Evolutionary conservation across 2,113 vertebrate genomes (phyloP).

Genomic region (Polyodon spathula): DNA sequence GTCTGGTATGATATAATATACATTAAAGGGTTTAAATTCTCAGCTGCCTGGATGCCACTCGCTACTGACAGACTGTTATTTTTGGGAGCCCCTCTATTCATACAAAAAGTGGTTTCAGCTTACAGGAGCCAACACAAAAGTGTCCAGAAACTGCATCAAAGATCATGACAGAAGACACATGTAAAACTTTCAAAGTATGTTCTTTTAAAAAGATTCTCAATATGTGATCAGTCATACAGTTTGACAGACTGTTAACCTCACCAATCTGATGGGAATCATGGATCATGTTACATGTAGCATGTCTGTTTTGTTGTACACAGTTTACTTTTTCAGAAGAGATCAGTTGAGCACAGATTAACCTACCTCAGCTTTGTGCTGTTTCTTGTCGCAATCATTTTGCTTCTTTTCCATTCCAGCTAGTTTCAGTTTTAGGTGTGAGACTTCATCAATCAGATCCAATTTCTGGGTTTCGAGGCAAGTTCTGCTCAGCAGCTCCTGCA

Average conservation of each 20-base stretch:
- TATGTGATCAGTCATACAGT: no score
- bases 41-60: background rate
- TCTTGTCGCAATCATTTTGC: conserved; percentile 70
- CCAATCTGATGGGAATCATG: no score
- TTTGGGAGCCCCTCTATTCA: background rate
- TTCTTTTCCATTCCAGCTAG: conserved; percentile 87
- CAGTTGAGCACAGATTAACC: no score
- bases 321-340: no score
- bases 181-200: background rate
- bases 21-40: background rate
- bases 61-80: conserved; percentile 5
- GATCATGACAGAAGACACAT: background rate
- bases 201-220: no score
- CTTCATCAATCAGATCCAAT: conserved; percentile 83
- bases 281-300: no score
- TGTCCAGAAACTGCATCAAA: background rate
- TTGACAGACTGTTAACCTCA: no score
- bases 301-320: no score
- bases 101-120: conserved; percentile 3
- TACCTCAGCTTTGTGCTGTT: conserved; percentile 92
- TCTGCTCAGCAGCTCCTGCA: conserved; percentile 82
- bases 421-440: conserved; percentile 88
- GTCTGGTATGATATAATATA: background rate
- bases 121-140: background rate
- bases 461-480: conserved; percentile 87